Evolutionary conservation across 2,113 vertebrate species (phyloP).

Genomic region (Empidonax traillii): DNA sequence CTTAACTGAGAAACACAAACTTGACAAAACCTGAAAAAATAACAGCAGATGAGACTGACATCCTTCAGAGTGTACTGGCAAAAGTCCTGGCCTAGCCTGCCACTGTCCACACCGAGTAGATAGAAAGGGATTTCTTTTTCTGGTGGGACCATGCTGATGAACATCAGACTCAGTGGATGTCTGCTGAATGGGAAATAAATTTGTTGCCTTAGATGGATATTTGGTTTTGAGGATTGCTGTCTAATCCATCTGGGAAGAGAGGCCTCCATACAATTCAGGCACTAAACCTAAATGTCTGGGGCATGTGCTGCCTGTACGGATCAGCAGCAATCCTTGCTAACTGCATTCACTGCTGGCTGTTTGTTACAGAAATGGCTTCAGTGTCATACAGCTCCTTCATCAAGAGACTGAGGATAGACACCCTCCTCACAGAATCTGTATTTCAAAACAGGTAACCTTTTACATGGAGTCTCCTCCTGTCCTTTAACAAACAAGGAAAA

Average conservation of each 20-base stretch:
- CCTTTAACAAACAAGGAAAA: background rate
- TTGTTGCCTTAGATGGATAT: background rate
- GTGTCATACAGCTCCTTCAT: background rate
- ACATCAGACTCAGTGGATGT: background rate
- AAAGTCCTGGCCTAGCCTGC: background rate
- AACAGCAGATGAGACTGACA: background rate
- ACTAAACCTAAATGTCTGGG: background rate
- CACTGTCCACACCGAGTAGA: background rate
- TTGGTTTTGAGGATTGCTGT: background rate
- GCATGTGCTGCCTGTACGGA: background rate
- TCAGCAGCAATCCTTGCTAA: background rate
- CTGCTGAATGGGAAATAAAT: background rate
- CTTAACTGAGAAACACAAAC: background rate
- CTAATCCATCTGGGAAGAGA: background rate
- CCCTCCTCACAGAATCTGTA: background rate
- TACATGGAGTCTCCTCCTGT: background rate
- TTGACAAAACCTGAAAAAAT: background rate
- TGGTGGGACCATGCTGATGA: background rate
- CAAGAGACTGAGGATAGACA: background rate
- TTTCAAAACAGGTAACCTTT: background rate
- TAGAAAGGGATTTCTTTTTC: background rate
- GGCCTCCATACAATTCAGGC: fast-evolving
- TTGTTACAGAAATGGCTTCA: background rate
- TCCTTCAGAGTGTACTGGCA: background rate
- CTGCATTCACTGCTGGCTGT: background rate